Base-by-base conservation (phyloP, 2,888 invertebrate genomes). In the Phortica magna region DNA sequence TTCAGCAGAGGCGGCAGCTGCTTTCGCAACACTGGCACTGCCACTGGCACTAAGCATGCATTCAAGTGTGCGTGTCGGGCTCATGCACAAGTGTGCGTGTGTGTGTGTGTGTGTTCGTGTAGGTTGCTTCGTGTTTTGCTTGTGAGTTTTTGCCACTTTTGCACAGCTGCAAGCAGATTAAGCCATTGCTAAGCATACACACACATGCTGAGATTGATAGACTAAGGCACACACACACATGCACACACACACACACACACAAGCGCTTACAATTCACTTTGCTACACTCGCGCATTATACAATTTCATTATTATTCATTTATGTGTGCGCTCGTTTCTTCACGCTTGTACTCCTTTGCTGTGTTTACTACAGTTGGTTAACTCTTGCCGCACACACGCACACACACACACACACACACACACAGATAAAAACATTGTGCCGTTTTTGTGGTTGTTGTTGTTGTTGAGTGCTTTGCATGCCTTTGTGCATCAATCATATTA, bases 221-320 rank as follows among this genome's bases (percentile, higher is more conserved):
- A 0, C 31, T 31, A 31, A 31, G 31, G 31, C 53, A 53, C 53
- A 53, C 64, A 64, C 64, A 64, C 31, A 64, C 31, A n/a, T n/a
- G 31, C 31, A 31, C 31, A 31, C 31, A 31, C 57, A 59, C n/a
- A 19, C 59, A 59, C 31, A 31, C 31, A 31, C 57, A 59, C n/a
- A 19, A 7, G n/a, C 53, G n/a, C 53, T 17, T 31, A 12, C 7
- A 22, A 22, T 64, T 64, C 39, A 64, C 39, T 31, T 39, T 12
- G 31, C 14, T 12, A 12, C 9, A 9, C 14, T 59, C 59, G n/a
- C 59, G n/a, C 7, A 7, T 17, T 39, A 42, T 42, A 67, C 67
- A 67, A 67, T 67, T 67, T 67, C 41, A 41, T 67, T 67, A 42
- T 42, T 41, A 67, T 67, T 67, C 67, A 67, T 67, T 42, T 67